These are phyloP conservation scores for Cephalopterus ornatus DNA, from an alignment of 2,113 vertebrate species.

Conservation along the genomic window DNA sequence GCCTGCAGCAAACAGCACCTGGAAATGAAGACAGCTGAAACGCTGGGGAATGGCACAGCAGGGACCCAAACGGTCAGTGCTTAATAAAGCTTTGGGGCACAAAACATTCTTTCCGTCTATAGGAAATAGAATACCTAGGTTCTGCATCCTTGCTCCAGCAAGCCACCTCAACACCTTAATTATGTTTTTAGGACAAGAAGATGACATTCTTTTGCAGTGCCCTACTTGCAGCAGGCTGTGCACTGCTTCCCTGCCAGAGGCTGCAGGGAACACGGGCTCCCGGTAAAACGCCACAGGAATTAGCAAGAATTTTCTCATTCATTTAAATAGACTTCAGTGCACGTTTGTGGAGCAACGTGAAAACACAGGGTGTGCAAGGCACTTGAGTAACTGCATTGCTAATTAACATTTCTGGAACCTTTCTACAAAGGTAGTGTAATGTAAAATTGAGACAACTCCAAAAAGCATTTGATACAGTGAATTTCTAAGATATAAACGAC, in stretches of 20 bases:
- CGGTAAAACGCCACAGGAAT: background rate
- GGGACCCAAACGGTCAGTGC: background rate
- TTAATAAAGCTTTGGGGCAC: background rate
- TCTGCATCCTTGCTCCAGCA: background rate
- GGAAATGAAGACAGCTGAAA: background rate
- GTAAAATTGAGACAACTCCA: background rate
- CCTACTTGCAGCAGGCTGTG: background rate
- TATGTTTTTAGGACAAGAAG: background rate
- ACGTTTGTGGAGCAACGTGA: background rate
- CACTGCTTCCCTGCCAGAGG: background rate
- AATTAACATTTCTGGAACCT: background rate
- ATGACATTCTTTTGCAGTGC: background rate
- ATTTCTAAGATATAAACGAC: background rate
- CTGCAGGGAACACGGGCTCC: background rate
- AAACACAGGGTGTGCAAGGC: background rate
- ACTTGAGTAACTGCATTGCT: background rate
- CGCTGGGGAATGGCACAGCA: background rate
- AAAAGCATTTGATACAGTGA: background rate
- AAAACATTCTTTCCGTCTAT: background rate
- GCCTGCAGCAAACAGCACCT: fast-evolving
- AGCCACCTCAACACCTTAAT: background rate
- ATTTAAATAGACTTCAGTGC: background rate
- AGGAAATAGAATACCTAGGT: background rate
- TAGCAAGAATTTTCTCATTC: background rate
- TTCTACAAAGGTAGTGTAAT: background rate